Percentiles rank a stretch among this genome's conserved stretches.
Conservation (phyloP, 2,797 vertebrate genomes). For the Notolepis coatsorum region DNA sequence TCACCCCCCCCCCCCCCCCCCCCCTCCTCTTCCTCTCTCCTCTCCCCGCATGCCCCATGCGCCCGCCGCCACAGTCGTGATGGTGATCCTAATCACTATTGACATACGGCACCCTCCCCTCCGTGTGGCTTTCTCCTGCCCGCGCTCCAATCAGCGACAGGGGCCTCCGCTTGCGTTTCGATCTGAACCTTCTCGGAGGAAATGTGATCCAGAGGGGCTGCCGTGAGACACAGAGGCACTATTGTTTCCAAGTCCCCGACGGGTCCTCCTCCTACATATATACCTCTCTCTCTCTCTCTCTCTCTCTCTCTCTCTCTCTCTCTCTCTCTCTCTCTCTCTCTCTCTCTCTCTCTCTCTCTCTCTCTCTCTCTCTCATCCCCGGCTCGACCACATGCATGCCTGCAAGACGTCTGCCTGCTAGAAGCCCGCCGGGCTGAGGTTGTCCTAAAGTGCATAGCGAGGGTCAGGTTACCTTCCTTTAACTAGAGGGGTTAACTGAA, state of each 20-base stretch:
- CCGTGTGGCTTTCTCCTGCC: constrained; percentile 88
- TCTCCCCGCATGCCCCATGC: constrained; percentile 22
- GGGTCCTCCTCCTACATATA: constrained; percentile 56
- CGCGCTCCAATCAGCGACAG: constrained; percentile 86
- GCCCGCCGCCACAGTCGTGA: constrained; percentile 56
- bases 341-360: neutral
- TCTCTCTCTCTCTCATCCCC: constrained; percentile 57
- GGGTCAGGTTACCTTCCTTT: constrained; percentile 68
- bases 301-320: constrained; percentile 57
- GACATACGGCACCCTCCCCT: constrained; percentile 92
- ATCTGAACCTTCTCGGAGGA: constrained; percentile 85
- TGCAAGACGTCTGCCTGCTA: constrained; percentile 66
- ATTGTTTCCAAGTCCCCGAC: constrained; percentile 87
- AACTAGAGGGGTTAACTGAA: constrained; percentile 57
- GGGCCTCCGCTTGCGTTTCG: constrained; percentile 75
- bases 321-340: constrained; percentile 54
- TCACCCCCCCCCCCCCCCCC: neutral
- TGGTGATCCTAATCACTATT: constrained; percentile 86
- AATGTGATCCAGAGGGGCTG: constrained; percentile 90
- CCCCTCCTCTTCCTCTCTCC: constrained; percentile 16
- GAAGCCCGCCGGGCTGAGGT: constrained; percentile 66
- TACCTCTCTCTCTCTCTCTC: constrained; percentile 33
- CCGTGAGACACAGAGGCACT: constrained; percentile 88
- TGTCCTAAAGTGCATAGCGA: constrained; percentile 59
- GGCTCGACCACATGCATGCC: constrained; percentile 57